These are phyloP conservation scores for Sarcophaga variegata DNA, from an alignment of 2,888 invertebrate species.

Conservation along the genomic window DNA sequence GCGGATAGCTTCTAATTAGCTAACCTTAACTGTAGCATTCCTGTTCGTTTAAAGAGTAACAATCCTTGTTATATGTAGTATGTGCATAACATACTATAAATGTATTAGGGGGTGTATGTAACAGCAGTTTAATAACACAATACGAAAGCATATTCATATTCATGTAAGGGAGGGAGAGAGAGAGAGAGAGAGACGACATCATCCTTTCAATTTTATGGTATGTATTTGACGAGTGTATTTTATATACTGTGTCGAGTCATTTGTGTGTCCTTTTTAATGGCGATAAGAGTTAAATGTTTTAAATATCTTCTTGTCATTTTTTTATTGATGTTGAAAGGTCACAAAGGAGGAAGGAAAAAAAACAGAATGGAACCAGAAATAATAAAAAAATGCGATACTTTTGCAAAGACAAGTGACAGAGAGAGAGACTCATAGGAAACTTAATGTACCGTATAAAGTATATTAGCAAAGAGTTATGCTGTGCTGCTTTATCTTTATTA, in stretches of 20 bases:
- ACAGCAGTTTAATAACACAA: neutral
- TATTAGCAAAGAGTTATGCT: constrained; percentile 6
- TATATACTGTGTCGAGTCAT: constrained; percentile 1
- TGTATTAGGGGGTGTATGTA: neutral
- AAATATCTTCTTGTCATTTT: constrained; percentile 45
- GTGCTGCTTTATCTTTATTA: constrained; percentile 2
- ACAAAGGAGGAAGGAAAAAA: neutral
- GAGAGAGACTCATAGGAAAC: constrained; percentile 19
- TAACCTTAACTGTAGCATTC: neutral
- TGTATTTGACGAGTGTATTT: neutral
- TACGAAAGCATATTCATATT: too few relatives aligned
- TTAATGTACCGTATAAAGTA: constrained; percentile 38
- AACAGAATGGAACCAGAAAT: neutral
- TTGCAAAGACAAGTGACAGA: neutral
- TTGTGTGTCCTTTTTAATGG: constrained; percentile 31
- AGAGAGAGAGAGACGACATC: neutral
- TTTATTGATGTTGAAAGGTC: constrained; percentile 34
- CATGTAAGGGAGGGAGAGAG: too few relatives aligned
- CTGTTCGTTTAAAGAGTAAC: neutral
- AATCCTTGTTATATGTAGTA: neutral
- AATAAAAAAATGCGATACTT: neutral
- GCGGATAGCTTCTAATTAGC: neutral
- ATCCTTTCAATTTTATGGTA: neutral
- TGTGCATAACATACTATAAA: neutral
- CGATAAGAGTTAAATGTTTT: constrained; percentile 41